Conservation (phyloP, 2,797 vertebrate genomes). For the Arremon aurantiirostris region DNA sequence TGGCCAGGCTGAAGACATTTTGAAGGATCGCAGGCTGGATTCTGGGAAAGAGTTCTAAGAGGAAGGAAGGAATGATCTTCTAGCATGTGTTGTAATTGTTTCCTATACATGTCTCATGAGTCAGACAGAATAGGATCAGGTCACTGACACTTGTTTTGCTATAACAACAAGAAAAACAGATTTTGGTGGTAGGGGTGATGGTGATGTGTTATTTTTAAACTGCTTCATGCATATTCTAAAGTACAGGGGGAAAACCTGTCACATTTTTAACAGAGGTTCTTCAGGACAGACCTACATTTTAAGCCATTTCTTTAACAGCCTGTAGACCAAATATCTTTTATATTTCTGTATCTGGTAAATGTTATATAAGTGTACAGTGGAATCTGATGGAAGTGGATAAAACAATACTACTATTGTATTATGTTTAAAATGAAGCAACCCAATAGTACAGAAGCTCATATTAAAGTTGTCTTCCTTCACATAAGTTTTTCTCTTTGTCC, state of each 20-base stretch:
- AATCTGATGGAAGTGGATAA: background rate
- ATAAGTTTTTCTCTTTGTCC: background rate
- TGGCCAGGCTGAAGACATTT: background rate
- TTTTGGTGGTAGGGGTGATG: background rate
- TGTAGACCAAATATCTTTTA: background rate
- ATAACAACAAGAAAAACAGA: background rate
- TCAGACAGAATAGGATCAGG: constrained; percentile 4
- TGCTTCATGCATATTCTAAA: background rate
- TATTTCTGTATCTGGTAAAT: background rate
- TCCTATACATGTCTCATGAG: background rate
- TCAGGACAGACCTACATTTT: background rate
- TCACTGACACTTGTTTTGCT: background rate
- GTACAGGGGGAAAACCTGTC: background rate
- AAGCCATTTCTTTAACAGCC: background rate
- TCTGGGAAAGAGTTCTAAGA: background rate
- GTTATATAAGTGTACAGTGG: background rate
- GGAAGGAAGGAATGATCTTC: background rate
- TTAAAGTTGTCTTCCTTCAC: background rate
- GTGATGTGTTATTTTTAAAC: background rate
- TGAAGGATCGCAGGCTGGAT: background rate
- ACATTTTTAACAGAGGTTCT: background rate
- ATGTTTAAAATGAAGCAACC: background rate
- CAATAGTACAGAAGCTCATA: background rate
- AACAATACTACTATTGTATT: background rate
- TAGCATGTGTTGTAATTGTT: background rate